Evolutionary conservation across 1,140 invertebrate species (phyloP), one percentile per base, ranked within the genome.

Genomic region (Reticulitermes speratus): DNA sequence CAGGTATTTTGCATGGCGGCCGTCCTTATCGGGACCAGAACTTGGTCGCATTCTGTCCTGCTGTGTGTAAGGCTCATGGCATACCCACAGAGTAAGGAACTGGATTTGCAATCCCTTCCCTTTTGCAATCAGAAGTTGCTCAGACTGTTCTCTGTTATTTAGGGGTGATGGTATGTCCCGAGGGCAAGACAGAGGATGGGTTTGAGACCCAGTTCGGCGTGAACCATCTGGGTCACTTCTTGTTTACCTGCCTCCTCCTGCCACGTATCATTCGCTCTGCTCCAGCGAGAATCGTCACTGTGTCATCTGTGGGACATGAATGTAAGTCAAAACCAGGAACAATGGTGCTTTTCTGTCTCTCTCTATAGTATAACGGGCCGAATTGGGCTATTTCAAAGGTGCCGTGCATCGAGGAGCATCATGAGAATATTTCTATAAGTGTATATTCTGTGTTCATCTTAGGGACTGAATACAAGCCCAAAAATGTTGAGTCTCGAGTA

Each of bases 241-340:
- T 93, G 11, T 88, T 94, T 12, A 94, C 93, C 25, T 85, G 87
- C 52, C 88, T 94, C 8, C 88, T 95, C 9, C 87, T 94, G 45
- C 88, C 88, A 6, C 59, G 89, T 30, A 84, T 91, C 59, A 89
- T 91, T 88, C 88, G 89, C 69, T 90, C 90, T 5, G 88, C 90
- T 21, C 90, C 91, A 9, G 91, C 91, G 84, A 89, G 92, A 48
- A 90, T 93, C n/a, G 87, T 93, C 14, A 92, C 90, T 88, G 90
- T 93, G 7, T 91, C 92, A 0, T 92, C 91, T 44, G 86, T 90
- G 6, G 90, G 90, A 21, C 91, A 92, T 48, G 19, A 44, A 25
- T 45, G 83, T 84, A n/a, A 84, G 83, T 48, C 14, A 16, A 48
- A 9, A 48, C 14, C 14, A 16, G 45, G 45, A 48, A 38, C 38